Evolutionary conservation across 2,888 invertebrate species (phyloP).

Genomic region (Adela reaumurella): DNA sequence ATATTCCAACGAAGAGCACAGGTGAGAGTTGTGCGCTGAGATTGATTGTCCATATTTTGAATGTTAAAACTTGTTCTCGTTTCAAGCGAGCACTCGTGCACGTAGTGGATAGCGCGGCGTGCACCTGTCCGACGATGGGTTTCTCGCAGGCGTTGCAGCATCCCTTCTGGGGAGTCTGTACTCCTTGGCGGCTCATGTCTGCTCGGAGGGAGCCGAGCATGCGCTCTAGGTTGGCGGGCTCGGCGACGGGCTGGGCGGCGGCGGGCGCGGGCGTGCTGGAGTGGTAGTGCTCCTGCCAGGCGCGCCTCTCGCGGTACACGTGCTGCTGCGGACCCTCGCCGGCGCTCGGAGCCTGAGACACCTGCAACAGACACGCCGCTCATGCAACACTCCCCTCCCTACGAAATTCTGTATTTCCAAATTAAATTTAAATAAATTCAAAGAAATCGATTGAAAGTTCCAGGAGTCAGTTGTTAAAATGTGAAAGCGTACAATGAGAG

Average conservation of each 20-base stretch:
- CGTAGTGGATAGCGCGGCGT: slow-evolving; percentile 7
- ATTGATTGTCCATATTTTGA: no score
- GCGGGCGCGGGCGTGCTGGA: slow-evolving; percentile 26
- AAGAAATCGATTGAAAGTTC: no score
- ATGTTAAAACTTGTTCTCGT: no score
- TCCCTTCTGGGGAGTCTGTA: slow-evolving; percentile 97
- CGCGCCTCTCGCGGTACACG: slow-evolving; percentile 62
- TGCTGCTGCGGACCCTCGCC: slow-evolving; percentile 38
- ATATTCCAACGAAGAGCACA: no score
- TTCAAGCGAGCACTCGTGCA: no score
- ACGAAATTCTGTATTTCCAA: no score
- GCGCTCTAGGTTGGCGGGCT: slow-evolving; percentile 59
- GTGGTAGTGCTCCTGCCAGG: slow-evolving; percentile 54
- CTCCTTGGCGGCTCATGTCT: slow-evolving; percentile 98
- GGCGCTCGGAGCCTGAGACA: slow-evolving; percentile 35
- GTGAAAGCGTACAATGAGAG: slow-evolving; percentile 2
- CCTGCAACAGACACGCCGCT: slow-evolving; percentile 21
- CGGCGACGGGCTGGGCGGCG: slow-evolving; percentile 47
- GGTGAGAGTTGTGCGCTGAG: no score
- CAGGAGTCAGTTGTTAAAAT: no score
- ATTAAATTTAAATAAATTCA: no score
- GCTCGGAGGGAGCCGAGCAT: slow-evolving; percentile 94
- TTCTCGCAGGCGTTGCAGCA: slow-evolving; percentile 99
- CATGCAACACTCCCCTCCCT: slow-evolving; percentile 7
- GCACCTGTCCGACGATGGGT: slow-evolving; percentile 95